phyloP scores from a whole-genome alignment of 2,113 vertebrate species.

The Anarrhichthys ocellatus region DNA sequence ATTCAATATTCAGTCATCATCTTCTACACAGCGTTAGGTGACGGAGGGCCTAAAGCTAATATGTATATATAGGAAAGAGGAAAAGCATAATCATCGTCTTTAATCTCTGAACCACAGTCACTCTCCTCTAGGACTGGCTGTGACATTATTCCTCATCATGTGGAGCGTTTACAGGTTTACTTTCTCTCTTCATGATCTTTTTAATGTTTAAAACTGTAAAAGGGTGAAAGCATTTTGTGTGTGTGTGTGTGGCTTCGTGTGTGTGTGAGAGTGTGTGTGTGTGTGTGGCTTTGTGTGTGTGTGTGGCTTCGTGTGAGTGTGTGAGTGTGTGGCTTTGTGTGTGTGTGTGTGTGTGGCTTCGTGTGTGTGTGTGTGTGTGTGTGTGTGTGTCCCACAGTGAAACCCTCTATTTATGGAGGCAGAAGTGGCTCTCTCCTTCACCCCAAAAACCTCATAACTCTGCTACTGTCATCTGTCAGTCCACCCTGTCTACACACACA shows the following conservation, averaged over 20 bases:
- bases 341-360: constrained; percentile 17
- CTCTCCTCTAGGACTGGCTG: too few species aligned
- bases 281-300: constrained; percentile 14
- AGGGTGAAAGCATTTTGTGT: neutral
- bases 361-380: constrained; percentile 15
- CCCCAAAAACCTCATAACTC: constrained; percentile 40
- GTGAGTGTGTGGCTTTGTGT: constrained; percentile 15
- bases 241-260: constrained; percentile 7
- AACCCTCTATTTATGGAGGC: neutral
- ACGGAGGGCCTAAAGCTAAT: too few species aligned
- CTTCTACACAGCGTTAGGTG: too few species aligned
- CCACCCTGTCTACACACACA: neutral
- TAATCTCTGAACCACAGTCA: too few species aligned
- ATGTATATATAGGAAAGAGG: too few species aligned
- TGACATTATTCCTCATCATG: too few species aligned
- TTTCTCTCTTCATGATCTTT: too few species aligned
- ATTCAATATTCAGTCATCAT: too few species aligned
- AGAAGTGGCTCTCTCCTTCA: constrained; percentile 51
- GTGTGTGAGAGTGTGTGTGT: constrained; percentile 21
- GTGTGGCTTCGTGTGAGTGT: constrained; percentile 15
- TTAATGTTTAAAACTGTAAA: too few species aligned
- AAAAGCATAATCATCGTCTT: too few species aligned
- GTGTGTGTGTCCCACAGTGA: constrained; percentile 5
- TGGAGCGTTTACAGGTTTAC: too few species aligned
- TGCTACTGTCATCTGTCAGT: neutral